Evolutionary conservation across 1,140 invertebrate genomes (phyloP).

Genomic region (Polypedilum vanderplanki): DNA sequence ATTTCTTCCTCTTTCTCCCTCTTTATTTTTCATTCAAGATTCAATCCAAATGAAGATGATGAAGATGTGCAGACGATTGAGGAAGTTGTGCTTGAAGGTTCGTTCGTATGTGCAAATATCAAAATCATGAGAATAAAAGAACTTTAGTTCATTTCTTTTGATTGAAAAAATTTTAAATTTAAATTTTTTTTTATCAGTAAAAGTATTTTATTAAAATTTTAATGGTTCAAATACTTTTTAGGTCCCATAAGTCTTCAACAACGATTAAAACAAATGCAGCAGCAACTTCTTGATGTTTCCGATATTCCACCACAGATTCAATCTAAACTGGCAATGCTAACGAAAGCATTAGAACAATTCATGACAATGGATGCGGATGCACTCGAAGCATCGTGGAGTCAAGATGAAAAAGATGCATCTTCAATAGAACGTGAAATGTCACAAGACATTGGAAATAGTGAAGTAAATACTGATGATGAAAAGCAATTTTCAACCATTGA

Average conservation of each 20-base stretch:
- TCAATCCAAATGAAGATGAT: not conserved
- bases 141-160: not conserved
- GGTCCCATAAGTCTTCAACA: slow-evolving; percentile 10
- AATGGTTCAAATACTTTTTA: not conserved
- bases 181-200: not conserved
- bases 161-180: not conserved
- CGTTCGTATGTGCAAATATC: not conserved
- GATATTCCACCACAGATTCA: slow-evolving; percentile 14
- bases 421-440: not conserved
- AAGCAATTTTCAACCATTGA: slow-evolving; percentile 22
- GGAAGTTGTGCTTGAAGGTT: slow-evolving; percentile 21
- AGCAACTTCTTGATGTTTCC: not conserved
- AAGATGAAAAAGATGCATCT: not conserved
- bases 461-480: not conserved
- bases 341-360: slow-evolving; percentile 22
- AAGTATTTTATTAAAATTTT: too few relatives aligned
- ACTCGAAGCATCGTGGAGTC: slow-evolving; percentile 21
- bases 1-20: not conserved
- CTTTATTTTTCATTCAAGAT: not conserved
- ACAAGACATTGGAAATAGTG: not conserved
- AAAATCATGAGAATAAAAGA: not conserved
- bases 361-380: slow-evolving; percentile 20
- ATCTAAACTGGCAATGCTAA: slow-evolving; percentile 21
- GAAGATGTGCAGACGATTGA: slow-evolving; percentile 20
- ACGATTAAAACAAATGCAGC: not conserved